A percentile compares a stretch with the other conserved stretches of the same genome.
Evolutionary conservation across 2,797 vertebrate genomes (phyloP).

Genomic region (Danio tinwini): DNA sequence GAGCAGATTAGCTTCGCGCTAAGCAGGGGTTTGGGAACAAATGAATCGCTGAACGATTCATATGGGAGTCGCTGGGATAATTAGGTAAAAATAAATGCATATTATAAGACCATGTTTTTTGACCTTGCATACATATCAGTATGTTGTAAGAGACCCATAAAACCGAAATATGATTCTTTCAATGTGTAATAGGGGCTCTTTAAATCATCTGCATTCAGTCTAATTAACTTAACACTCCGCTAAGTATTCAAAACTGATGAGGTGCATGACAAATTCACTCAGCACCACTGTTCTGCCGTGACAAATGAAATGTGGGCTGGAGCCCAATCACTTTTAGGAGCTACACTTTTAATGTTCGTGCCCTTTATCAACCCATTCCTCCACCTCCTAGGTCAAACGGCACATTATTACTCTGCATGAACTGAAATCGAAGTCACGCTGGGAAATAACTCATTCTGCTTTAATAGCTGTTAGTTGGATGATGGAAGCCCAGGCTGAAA

Average conservation of each 20-base stretch:
- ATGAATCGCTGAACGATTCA: too few relatives aligned
- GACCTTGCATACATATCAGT: too few relatives aligned
- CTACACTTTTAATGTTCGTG: conserved; percentile 10
- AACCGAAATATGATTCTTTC: too few relatives aligned
- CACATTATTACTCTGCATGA: conserved; percentile 16
- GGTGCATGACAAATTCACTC: conserved; percentile 13
- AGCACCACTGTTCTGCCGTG: conserved; percentile 2
- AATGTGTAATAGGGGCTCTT: too few relatives aligned
- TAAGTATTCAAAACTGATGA: conserved; percentile 8
- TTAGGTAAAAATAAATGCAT: too few relatives aligned
- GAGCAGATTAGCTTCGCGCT: too few relatives aligned
- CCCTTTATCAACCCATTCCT: conserved; percentile 27
- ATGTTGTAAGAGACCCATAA: too few relatives aligned
- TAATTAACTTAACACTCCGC: background rate
- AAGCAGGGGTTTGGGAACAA: too few relatives aligned
- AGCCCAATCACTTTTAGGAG: conserved; percentile 26
- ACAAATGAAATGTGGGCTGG: conserved; percentile 5
- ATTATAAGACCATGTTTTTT: too few relatives aligned
- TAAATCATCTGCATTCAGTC: background rate
- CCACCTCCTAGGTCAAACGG: background rate
- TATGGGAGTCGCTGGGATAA: too few relatives aligned
- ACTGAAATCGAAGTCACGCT: conserved; percentile 36
- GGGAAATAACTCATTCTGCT: conserved; percentile 25
- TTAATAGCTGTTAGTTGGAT: conserved; percentile 33
- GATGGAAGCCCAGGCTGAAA: conserved; percentile 20